Percentiles rank a stretch among this genome's conserved stretches.
Conservation (phyloP, 64 coral and sea anemone species). For the Porites australiensis region DNA sequence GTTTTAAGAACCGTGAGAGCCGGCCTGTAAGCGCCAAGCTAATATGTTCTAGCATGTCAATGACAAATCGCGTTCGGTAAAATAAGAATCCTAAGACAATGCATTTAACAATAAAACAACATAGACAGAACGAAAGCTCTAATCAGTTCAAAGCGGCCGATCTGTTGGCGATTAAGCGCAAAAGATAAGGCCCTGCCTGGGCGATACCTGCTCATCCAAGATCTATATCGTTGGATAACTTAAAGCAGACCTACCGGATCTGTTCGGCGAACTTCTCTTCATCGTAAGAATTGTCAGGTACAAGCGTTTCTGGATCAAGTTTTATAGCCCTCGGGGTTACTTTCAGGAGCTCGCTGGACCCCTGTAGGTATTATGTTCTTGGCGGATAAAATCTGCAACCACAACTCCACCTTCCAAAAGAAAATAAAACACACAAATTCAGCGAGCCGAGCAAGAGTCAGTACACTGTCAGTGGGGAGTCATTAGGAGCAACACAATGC, state of each 20-base stretch:
- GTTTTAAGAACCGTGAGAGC: background rate
- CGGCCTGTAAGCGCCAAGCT: background rate
- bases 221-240: background rate
- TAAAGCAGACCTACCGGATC: constrained; percentile 15
- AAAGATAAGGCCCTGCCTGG: background rate
- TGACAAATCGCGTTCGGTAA: background rate
- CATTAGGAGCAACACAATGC: constrained; percentile 19
- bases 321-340: constrained; percentile 9
- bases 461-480: background rate
- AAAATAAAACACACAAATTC: constrained; percentile 18
- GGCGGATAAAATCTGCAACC: constrained; percentile 28
- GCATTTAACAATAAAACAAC: constrained; percentile 23
- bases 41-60: background rate
- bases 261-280: background rate
- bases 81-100: constrained; percentile 9
- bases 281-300: constrained; percentile 3
- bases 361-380: constrained; percentile 9
- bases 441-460: background rate
- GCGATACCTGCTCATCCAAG: background rate
- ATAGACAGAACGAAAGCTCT: constrained; percentile 1
- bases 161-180: background rate
- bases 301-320: background rate
- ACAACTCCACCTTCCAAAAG: background rate
- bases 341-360: constrained; percentile 3
- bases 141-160: constrained; percentile 27